Base-by-base conservation (phyloP, 2,797 vertebrate species). In the Anomalospiza imberbis region DNA sequence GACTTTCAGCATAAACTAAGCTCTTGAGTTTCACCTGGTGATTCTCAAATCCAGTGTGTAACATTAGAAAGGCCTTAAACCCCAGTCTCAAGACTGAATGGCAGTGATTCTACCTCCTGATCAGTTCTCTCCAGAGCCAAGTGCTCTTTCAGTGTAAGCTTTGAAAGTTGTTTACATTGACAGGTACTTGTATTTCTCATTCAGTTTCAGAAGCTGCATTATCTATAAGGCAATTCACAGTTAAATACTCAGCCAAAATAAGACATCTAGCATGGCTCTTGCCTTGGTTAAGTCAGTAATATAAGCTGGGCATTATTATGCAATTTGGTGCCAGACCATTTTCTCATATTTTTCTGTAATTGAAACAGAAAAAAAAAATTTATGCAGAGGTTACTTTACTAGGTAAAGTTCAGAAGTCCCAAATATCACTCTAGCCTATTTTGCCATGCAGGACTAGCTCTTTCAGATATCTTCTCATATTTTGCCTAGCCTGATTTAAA, bases 1-100 rank as follows among this genome's bases (percentile, higher is more conserved):
- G 92, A 96, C 89, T 95, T 95, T 96, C 92, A 79, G 74, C 40
- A 31, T 67, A 94, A 95, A 84, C 38, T n/a, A 74, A 85, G 47
- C 73, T 88, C 50, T 72, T 71, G 31, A 83, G 75, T 95, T 95
- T 95, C 40, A 8, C 65, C 58, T 44, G 28, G 42, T 34, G 54
- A 68, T 91, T 89, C 81, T 89, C 58, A 85, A 75, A 72, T 91
- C 65, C 80, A 89, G 75, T 3, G 17, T 3, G 9, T 72, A 89
- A 67, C 15, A 57, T 74, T 65, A 87, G 61, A 72, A 94, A 83
- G 58, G 44, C 72, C 26, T 84, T 48, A 85, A 88, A 85, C 10
- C 21, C 17, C 62, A 25, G 11, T 38, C 65, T 75, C 45, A 34
- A 40, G 61, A 81, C 50, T 20, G 45, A 83, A 63, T 21, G n/a